Evolutionary conservation across 2,888 invertebrate species (phyloP).

Genomic region (Andrena haemorrhoa): DNA sequence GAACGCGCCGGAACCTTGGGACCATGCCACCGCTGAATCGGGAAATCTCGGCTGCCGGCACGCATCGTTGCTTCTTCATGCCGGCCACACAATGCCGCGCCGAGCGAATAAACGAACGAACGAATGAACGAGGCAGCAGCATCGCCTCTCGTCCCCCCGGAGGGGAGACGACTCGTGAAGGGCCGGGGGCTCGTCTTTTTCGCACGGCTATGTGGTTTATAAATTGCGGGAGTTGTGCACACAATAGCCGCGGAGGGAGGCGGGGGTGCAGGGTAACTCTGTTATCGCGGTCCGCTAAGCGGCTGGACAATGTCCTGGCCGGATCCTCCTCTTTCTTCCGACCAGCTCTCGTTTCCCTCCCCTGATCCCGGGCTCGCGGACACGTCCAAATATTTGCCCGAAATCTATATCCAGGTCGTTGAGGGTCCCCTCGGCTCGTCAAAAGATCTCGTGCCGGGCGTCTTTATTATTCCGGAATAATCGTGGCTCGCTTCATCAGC

Average conservation of each 20-base stretch:
- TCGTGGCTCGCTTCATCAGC: slow-evolving; percentile 59
- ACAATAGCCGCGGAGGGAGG: slow-evolving; percentile 65
- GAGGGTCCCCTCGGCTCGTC: slow-evolving; percentile 52
- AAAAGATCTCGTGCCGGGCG: slow-evolving; percentile 41
- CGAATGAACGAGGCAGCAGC: not conserved
- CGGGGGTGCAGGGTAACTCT: slow-evolving; percentile 76
- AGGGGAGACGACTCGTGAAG: slow-evolving; percentile 38
- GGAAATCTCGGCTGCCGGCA: slow-evolving; percentile 42
- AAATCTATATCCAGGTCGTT: slow-evolving; percentile 73
- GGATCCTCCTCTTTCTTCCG: slow-evolving; percentile 34
- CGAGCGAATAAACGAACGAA: slow-evolving; percentile 20
- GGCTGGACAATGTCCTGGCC: slow-evolving; percentile 78
- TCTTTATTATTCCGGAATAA: slow-evolving; percentile 70
- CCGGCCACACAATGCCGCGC: slow-evolving; percentile 47
- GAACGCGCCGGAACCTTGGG: slow-evolving; percentile 53
- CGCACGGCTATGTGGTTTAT: slow-evolving; percentile 72
- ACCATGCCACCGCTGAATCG: slow-evolving; percentile 51
- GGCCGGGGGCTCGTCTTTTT: slow-evolving; percentile 55
- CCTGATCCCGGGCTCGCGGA: slow-evolving; percentile 67
- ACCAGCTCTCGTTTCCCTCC: not conserved
- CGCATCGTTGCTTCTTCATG: slow-evolving; percentile 62
- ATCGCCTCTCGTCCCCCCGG: slow-evolving; percentile 5
- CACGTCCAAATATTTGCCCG: slow-evolving; percentile 82
- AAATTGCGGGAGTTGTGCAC: slow-evolving; percentile 72
- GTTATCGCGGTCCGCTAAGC: slow-evolving; percentile 83